Percentiles rank a stretch among this genome's conserved stretches.
These are phyloP conservation scores for Thunnus maccoyii DNA, from an alignment of 2,113 vertebrate genomes.

Conservation along the genomic window DNA sequence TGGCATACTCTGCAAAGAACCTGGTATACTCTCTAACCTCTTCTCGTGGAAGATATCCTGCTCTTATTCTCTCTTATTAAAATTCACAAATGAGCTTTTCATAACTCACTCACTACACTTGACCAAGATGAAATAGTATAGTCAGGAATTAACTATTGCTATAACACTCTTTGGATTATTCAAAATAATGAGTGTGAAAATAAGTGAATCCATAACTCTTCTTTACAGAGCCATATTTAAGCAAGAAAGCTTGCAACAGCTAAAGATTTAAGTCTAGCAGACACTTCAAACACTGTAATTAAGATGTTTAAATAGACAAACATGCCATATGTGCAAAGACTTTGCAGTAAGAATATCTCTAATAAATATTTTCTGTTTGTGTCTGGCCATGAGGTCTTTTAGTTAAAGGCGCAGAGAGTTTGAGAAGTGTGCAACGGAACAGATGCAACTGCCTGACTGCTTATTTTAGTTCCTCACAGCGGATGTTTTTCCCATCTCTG, in stretches of 20 bases:
- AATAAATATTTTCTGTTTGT: conserved; percentile 50
- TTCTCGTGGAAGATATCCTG: not conserved
- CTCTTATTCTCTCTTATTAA: conserved; percentile 4
- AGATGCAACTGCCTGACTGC: conserved; percentile 51
- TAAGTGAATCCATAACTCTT: not conserved
- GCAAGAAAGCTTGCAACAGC: not conserved
- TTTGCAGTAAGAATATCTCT: conserved; percentile 26
- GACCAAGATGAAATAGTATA: not conserved
- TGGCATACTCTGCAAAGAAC: not conserved
- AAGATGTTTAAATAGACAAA: conserved; percentile 44
- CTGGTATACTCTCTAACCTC: not conserved
- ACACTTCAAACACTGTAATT: conserved; percentile 52
- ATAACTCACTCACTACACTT: conserved; percentile 5
- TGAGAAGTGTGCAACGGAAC: conserved; percentile 42
- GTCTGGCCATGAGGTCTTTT: conserved; percentile 27
- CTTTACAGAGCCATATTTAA: conserved; percentile 2
- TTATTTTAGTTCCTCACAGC: conserved; percentile 59
- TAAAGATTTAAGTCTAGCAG: not conserved
- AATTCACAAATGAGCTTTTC: conserved; percentile 38
- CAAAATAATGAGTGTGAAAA: not conserved
- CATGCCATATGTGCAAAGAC: conserved; percentile 29
- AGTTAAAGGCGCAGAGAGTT: conserved; percentile 30
- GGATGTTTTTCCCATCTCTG: conserved; percentile 52
- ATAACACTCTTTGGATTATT: not conserved
- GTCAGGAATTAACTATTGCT: not conserved